Evolutionary conservation across 2,888 invertebrate species (phyloP), one percentile per base, ranked within the genome.

Genomic region (Nomada lathburiana): DNA sequence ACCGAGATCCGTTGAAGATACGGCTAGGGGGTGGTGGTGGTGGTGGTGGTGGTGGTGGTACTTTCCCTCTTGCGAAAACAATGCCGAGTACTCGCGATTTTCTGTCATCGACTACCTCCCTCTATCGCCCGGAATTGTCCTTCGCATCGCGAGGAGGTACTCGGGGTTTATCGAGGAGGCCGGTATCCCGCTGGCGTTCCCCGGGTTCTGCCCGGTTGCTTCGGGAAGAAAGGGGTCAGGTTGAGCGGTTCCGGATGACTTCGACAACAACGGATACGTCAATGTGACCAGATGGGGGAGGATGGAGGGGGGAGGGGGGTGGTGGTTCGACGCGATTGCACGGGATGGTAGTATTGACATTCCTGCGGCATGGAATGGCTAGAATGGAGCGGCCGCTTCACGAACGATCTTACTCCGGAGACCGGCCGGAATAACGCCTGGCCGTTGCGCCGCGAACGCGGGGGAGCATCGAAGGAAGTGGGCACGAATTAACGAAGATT

Each of bases 41-140:
- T 5, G 55, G 69, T 80, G 68, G 72, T 69, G 63, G 29, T 53
- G 50, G 65, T 42, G 44, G 80, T 76, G 70, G 73, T 76, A 75
- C 82, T 84, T 74, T 78, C 76, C 80, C 86, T 76, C 81, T 18
- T 80, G 73, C 76, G 87, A 89, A 91, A 92, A 92, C 92, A 92
- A 92, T 92, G 86, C 50, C 74, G 88, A 85, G 90, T 89, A 91
- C 91, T 91, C 89, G 90, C 89, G 90, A 90, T 88, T 90, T 88
- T 88, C 89, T 86, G 90, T 89, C 90, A 91, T 91, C 89, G 89
- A 89, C 90, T 88, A 3, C 29, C 73, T 44, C 74, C 69, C 63
- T 42, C 71, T 70, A 70, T 69, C 68, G 59, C 69, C 71, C 68
- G 74, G 86, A 86, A 86, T 85, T 85, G 85, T 86, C 83, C 83